phyloP scores from a whole-genome alignment of 2,888 invertebrate species.

The Chromoteleia sp. region DNA sequence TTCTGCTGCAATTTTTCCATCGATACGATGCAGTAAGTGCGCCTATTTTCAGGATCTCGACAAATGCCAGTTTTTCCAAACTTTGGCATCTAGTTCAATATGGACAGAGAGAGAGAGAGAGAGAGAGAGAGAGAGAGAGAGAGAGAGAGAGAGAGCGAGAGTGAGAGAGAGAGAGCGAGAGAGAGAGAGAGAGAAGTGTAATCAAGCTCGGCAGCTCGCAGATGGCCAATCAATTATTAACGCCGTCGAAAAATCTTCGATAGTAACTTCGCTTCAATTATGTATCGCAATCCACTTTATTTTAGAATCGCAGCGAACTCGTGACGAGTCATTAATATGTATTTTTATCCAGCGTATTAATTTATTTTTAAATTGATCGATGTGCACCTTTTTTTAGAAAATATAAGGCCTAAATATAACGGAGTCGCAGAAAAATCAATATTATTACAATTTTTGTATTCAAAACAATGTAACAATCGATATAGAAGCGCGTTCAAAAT shows the following conservation, averaged over 20 bases:
- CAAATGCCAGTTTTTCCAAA: too few relatives aligned
- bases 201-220: too few relatives aligned
- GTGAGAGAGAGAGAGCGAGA: too few relatives aligned
- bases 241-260: neutral
- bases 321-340: slow-evolving; percentile 37
- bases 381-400: slow-evolving; percentile 43
- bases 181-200: too few relatives aligned
- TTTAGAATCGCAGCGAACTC: slow-evolving; percentile 11
- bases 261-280: slow-evolving; percentile 16
- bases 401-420: slow-evolving; percentile 44
- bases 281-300: slow-evolving; percentile 23
- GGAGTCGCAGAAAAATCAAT: slow-evolving; percentile 43
- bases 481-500: too few relatives aligned
- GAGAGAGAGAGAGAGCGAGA: too few relatives aligned
- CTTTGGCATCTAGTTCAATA: too few relatives aligned
- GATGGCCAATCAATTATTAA: slow-evolving; percentile 18
- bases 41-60: too few relatives aligned
- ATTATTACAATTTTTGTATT: slow-evolving; percentile 50
- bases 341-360: slow-evolving; percentile 46
- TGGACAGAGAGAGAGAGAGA: too few relatives aligned
- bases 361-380: slow-evolving; percentile 59
- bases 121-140: too few relatives aligned
- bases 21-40: too few relatives aligned
- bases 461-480: slow-evolving; percentile 45
- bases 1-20: too few relatives aligned